These are phyloP conservation scores for Melanotaenia maccullochi DNA, from an alignment of 2,797 vertebrate species.

Conservation along the genomic window DNA sequence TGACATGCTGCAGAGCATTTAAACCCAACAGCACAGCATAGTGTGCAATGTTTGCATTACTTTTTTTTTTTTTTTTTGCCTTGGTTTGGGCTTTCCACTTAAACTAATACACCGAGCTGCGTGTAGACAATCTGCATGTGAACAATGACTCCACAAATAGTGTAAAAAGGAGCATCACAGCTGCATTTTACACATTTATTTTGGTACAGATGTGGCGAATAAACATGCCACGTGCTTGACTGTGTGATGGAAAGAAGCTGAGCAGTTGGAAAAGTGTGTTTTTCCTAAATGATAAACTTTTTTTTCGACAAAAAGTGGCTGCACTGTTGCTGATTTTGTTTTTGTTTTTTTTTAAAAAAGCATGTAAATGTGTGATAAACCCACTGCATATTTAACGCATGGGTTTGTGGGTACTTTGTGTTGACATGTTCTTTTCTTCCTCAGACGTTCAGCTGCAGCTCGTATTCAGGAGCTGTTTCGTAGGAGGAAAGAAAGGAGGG, in stretches of 20 bases:
- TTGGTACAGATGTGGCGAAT: neutral
- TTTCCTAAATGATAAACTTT: neutral
- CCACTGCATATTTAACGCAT: conserved; percentile 37
- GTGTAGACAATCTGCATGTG: conserved; percentile 62
- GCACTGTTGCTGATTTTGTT: conserved; percentile 23
- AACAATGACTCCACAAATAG: conserved; percentile 46
- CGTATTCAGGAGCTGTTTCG: conserved; percentile 98
- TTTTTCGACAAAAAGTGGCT: conserved; percentile 6
- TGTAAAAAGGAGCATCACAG: conserved; percentile 22
- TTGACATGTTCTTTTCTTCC: neutral
- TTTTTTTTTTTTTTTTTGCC: conserved; percentile 7
- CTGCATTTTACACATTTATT: conserved; percentile 26
- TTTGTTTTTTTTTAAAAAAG: neutral
- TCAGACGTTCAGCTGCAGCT: conserved; percentile 94
- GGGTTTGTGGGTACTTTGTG: neutral
- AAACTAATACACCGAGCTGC: conserved; percentile 47
- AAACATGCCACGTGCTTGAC: conserved; percentile 43
- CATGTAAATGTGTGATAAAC: conserved; percentile 8
- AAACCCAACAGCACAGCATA: conserved; percentile 26
- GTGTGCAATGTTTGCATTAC: conserved; percentile 25
- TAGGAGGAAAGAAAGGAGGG: conserved; percentile 94
- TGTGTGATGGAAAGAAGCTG: conserved; percentile 11
- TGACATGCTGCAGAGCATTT: conserved; percentile 49
- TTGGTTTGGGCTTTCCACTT: conserved; percentile 42
- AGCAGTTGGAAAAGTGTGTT: neutral